Evolutionary conservation across 2,888 invertebrate genomes (phyloP).

Genomic region (Agrilus cyanescens): DNA sequence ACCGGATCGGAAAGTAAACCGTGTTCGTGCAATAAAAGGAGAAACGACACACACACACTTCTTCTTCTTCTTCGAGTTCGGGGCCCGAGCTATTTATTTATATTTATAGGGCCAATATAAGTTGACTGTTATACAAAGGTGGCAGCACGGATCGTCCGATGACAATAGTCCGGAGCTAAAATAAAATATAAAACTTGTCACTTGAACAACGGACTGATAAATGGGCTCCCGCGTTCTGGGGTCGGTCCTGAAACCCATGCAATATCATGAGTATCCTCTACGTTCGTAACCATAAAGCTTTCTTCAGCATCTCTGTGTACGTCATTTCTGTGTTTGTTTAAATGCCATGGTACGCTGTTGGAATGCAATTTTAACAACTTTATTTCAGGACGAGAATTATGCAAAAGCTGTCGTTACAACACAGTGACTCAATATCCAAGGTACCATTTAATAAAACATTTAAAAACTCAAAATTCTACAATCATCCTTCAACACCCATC

Average conservation of each 20-base stretch:
- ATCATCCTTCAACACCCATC: no score
- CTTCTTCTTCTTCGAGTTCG: not conserved
- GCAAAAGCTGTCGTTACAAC: no score
- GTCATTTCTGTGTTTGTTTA: no score
- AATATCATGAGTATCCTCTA: no score
- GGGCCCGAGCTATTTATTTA: conserved; percentile 25
- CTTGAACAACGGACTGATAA: conserved; percentile 30
- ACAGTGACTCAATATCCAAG: no score
- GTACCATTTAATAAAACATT: no score
- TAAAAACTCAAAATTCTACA: no score
- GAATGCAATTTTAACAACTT: no score
- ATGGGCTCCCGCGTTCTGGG: conserved; percentile 23
- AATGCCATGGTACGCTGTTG: no score
- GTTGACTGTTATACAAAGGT: conserved; percentile 28
- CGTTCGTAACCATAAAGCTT: no score
- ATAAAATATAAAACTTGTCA: conserved; percentile 34
- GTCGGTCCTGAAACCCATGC: conserved; percentile 4
- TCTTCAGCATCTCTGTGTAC: no score
- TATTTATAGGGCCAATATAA: conserved; percentile 30
- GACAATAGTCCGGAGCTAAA: conserved; percentile 27
- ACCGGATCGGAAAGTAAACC: conserved; percentile 6
- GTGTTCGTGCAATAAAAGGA: conserved; percentile 9
- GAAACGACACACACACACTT: conserved; percentile 4
- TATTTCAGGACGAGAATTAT: no score
- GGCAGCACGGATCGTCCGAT: conserved; percentile 22